Evolutionary conservation across 1,140 invertebrate species (phyloP).

Genomic region (Magallana ariakensis): DNA sequence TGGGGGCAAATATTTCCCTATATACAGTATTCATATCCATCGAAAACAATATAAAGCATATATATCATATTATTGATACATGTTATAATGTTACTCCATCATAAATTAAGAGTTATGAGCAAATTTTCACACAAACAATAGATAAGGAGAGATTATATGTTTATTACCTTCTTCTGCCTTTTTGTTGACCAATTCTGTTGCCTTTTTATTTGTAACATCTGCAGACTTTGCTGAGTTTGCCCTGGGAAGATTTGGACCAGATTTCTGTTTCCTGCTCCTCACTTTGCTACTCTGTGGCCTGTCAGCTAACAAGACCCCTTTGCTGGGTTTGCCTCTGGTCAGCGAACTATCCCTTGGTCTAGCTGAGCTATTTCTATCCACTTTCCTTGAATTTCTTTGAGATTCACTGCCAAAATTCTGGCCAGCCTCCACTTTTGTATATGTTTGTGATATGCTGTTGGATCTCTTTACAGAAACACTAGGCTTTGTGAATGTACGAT

Average conservation of each 20-base stretch:
- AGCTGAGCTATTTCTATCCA: not conserved
- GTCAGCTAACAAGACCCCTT: conserved; percentile 44
- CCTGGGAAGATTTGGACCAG: not conserved
- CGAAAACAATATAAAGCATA: no score
- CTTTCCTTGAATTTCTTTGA: not conserved
- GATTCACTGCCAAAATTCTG: conserved; percentile 1
- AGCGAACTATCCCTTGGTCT: not conserved
- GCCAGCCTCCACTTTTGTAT: not conserved
- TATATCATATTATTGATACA: no score
- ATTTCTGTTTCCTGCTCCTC: conserved; percentile 10
- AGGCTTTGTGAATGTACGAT: not conserved
- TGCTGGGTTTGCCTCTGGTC: conserved; percentile 41
- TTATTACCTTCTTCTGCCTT: conserved; percentile 63
- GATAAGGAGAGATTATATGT: no score
- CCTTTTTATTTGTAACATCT: not conserved
- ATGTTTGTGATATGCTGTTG: conserved; percentile 4
- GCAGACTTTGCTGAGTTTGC: conserved; percentile 33
- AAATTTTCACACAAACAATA: no score
- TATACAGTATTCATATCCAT: no score
- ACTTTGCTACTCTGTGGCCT: conserved; percentile 49
- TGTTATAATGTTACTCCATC: no score
- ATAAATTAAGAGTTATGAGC: no score
- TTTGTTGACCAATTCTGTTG: conserved; percentile 42
- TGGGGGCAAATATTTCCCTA: no score
- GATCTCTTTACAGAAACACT: conserved; percentile 18